Evolutionary conservation across 2,797 vertebrate species (phyloP).

Genomic region (Graptemys geographica): DNA sequence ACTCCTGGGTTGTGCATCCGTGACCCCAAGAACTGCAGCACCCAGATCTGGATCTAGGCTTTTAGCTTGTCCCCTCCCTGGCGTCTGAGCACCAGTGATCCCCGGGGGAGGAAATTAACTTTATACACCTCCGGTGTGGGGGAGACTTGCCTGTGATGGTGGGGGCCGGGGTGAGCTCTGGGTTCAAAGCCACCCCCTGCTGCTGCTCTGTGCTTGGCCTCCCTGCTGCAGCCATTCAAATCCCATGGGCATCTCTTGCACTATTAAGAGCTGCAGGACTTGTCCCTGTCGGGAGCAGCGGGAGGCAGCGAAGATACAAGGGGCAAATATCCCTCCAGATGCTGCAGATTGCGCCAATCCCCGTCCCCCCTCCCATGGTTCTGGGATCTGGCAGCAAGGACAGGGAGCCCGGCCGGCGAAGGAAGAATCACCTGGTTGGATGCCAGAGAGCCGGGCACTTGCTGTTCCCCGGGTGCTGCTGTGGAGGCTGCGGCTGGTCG

Average conservation of each 20-base stretch:
- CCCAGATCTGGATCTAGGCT: slow-evolving; percentile 38
- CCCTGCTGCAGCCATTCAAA: not conserved
- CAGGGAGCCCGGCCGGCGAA: not conserved
- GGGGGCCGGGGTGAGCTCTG: not conserved
- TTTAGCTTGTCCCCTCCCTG: not conserved
- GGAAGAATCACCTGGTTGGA: not conserved
- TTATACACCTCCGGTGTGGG: not conserved
- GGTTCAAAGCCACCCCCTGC: not conserved
- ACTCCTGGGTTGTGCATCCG: slow-evolving; percentile 73
- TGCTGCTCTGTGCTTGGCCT: not conserved
- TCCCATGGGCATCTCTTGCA: not conserved
- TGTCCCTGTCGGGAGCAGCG: not conserved
- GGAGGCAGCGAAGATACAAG: too few relatives aligned
- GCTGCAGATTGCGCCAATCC: not conserved
- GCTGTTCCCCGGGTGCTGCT: not conserved
- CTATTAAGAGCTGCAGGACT: not conserved
- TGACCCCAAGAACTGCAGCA: slow-evolving; percentile 88
- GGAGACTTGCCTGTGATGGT: not conserved
- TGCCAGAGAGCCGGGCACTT: not conserved
- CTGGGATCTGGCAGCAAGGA: not conserved
- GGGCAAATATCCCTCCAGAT: not conserved
- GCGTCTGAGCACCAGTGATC: not conserved
- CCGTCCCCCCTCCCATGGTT: too few relatives aligned
- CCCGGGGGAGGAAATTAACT: too few relatives aligned
- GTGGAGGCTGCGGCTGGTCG: not conserved